Evolutionary conservation across 2,113 vertebrate species (phyloP), one percentile per base, ranked within the genome.

Genomic region (Antechinus stuartii): DNA sequence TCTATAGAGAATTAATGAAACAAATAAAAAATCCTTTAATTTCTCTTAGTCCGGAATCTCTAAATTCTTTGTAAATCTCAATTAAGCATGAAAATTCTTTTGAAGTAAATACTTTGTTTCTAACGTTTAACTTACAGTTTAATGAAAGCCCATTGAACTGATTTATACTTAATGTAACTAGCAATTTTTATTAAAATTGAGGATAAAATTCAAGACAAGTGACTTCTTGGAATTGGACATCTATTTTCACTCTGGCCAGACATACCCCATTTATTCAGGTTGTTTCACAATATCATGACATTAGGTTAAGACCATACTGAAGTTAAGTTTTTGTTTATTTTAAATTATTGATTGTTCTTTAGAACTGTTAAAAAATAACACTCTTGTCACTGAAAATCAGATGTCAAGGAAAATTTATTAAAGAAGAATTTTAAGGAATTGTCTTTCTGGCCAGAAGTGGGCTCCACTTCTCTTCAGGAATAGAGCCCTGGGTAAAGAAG

Each of bases 41-140:
- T 91, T 19, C 3, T 94, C 42, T 52, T 27, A 35, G n/a, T 2
- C 68, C 7, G 54, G 42, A 24, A 35, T 50, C 19, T 12, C 30
- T 91, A 54, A 84, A 96, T 89, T 4, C 6, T 4, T 56, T 12
- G 52, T 54, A 49, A 91, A 52, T 57, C 14, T 35, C n/a, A 68
- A 68, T 68, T 46, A 90, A 84, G 8, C 8, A 76, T 89, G 14
- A 56, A 55, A 95, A n/a, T 50, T 49, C 35, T 4, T 90, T 46
- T 91, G 56, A 57, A 57, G 12, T 84, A 42, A 76, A 76, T 46
- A 30, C 4, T 61, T 52, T 94, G 10, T n/a, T 47, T 24, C 89
- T 94, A 42, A n/a, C n/a, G 27, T 42, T 90, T 94, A 90, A 91
- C 42, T 56, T 27, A 57, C 68, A 93, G 61, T 3, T 93, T 93